Percentiles rank a stretch among this genome's conserved stretches.
Conservation (phyloP, 2,113 vertebrate genomes). For the Buteo buteo region DNA sequence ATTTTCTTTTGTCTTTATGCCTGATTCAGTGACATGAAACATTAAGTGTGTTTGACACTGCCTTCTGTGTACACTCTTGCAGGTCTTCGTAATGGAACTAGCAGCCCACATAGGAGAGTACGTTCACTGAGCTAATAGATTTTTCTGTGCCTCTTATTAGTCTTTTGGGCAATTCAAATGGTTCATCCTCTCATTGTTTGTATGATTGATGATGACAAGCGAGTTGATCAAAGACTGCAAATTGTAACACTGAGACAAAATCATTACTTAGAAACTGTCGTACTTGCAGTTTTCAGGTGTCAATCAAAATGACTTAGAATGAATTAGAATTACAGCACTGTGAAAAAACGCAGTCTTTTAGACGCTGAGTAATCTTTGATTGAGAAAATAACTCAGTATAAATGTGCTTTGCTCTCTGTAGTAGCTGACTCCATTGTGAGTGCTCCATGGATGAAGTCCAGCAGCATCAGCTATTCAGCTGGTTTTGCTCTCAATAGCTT, state of each 20-base stretch:
- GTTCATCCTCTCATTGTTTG: slow-evolving; percentile 23
- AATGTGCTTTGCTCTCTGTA: slow-evolving; percentile 10
- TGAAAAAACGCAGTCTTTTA: neutral
- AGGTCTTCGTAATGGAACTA: neutral
- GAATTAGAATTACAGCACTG: neutral
- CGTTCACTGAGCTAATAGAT: neutral
- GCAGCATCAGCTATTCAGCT: slow-evolving; percentile 7
- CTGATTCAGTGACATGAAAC: neutral
- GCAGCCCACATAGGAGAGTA: neutral
- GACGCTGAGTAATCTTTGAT: neutral
- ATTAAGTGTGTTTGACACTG: neutral
- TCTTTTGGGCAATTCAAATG: neutral
- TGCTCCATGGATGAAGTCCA: neutral
- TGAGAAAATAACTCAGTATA: neutral
- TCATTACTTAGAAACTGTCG: neutral
- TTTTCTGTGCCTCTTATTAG: neutral
- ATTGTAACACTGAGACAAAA: slow-evolving; percentile 1
- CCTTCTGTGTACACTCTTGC: neutral
- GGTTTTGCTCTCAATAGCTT: neutral
- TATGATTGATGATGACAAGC: slow-evolving; percentile 40
- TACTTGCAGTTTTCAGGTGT: slow-evolving; percentile 18
- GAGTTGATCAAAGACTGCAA: slow-evolving; percentile 26
- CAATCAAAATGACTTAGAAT: slow-evolving; percentile 14
- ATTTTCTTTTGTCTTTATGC: neutral
- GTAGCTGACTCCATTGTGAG: neutral